Conservation (phyloP, 2,113 vertebrate genomes). For the Corapipo altera region DNA sequence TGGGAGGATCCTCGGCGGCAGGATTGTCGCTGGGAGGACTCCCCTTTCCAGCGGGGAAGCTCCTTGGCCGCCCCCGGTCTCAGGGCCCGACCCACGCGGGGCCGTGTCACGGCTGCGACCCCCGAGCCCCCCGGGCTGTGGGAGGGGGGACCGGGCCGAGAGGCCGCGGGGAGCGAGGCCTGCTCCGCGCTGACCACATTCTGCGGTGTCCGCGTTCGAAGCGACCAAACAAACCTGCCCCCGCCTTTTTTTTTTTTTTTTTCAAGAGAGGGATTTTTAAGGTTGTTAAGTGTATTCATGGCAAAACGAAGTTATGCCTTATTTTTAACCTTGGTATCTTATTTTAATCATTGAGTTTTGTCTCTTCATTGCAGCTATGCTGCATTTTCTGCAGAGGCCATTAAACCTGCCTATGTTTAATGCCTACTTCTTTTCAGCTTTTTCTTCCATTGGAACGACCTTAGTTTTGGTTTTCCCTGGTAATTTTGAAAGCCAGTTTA, state of each 20-base stretch:
- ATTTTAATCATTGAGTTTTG: neutral
- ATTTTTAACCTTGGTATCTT: fast-evolving
- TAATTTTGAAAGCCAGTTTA: neutral
- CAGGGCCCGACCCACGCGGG: neutral
- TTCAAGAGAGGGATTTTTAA: too few species aligned
- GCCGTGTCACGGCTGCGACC: neutral
- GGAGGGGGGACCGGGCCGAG: too few species aligned
- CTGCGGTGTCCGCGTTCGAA: fast-evolving
- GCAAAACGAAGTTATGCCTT: fast-evolving
- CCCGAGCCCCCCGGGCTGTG: neutral
- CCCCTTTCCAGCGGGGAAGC: too few species aligned
- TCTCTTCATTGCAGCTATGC: fast-evolving
- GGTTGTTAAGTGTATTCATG: fast-evolving
- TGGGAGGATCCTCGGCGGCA: too few species aligned
- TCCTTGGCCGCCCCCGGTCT: neutral
- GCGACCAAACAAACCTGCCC: fast-evolving
- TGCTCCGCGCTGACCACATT: fast-evolving
- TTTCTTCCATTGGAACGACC: fast-evolving
- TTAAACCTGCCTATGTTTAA: fast-evolving
- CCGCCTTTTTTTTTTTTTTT: fast-evolving
- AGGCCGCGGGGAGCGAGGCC: neutral
- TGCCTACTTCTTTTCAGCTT: neutral
- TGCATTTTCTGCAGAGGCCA: neutral
- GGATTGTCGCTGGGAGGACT: too few species aligned
- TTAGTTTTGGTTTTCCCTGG: fast-evolving